Evolutionary conservation across 1,140 invertebrate species (phyloP), one percentile per base, ranked within the genome.

Genomic region (Babylonia areolata): DNA sequence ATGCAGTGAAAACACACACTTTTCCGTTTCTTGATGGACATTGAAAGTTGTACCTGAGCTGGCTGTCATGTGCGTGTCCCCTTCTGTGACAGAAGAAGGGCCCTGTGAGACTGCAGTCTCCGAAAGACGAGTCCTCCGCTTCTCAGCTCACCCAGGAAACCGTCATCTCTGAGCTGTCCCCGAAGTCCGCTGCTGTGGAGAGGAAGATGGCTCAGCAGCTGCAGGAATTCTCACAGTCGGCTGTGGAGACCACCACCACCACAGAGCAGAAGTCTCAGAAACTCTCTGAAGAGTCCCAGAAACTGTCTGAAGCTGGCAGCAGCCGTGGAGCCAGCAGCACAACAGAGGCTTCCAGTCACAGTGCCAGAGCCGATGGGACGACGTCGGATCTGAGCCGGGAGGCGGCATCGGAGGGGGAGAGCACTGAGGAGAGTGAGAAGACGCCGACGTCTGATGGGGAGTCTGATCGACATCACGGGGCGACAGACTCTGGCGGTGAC

Each of bases 191-290:
- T 2, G 75, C 81, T 17, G 94, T 95, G 35, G 94, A 94, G 31
- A 90, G 90, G 51, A 93, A 94, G 80, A 95, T 95, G 93, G 94
- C 90, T 1, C 92, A 94, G 81, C 94, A 95, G 85, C 90, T 95
- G 51, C 87, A 93, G 85, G 93, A 94, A 77, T 95, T 95, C 69
- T 87, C 88, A 58, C 51, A 71, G n/a, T 86, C 84, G n/a, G 58
- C 73, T 31, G 46, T 40, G 23, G 86, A 86, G 42, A 73, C 33
- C 0, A 54, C 37, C 75, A 54, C 64, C 33, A 75, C n/a, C 23
- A 73, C 71, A 6, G 71, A 54, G n/a, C n/a, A 81, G 37, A 46
- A 87, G 78, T 42, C 73, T 23, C 37, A 82, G n/a, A 71, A 80
- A 75, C 64, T 73, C 12, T 73, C 82, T 2, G 84, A 77, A 31